phyloP scores from a whole-genome alignment of 2,113 vertebrate species.

The Hylia prasina region DNA sequence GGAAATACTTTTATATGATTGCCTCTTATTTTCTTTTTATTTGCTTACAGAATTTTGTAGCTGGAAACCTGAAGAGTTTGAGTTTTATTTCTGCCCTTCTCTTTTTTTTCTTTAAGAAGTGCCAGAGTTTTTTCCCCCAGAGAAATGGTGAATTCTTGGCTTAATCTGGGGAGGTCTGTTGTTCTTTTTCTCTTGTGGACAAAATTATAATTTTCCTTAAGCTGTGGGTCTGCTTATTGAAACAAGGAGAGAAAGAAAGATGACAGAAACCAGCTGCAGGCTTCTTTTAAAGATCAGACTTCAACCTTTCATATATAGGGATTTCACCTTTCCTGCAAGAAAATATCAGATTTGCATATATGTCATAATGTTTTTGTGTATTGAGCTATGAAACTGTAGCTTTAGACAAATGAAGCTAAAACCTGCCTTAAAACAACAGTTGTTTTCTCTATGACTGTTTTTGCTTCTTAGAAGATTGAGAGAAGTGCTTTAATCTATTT shows the following conservation, averaged over 20 bases:
- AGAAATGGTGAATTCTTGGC: neutral
- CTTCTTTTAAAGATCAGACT: conserved; percentile 28
- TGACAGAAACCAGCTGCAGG: conserved; percentile 19
- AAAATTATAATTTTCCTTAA: neutral
- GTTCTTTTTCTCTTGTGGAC: neutral
- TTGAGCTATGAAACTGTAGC: neutral
- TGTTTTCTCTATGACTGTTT: neutral
- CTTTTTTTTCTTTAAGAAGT: neutral
- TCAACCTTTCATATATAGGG: conserved; percentile 21
- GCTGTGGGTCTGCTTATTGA: neutral
- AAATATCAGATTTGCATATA: conserved; percentile 47
- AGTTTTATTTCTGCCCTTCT: neutral
- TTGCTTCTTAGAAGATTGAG: neutral
- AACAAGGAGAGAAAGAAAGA: neutral
- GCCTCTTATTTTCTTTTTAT: neutral
- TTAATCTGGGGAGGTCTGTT: neutral
- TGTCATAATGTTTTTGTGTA: conserved; percentile 26
- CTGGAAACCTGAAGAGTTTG: neutral
- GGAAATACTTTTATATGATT: neutral
- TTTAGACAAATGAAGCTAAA: conserved; percentile 9
- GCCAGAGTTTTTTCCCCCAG: neutral
- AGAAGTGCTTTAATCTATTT: neutral
- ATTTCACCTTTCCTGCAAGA: conserved; percentile 43
- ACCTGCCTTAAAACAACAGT: neutral
- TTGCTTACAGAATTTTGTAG: neutral